Conservation (phyloP, 2,113 vertebrate genomes). For the Hippotragus niger region DNA sequence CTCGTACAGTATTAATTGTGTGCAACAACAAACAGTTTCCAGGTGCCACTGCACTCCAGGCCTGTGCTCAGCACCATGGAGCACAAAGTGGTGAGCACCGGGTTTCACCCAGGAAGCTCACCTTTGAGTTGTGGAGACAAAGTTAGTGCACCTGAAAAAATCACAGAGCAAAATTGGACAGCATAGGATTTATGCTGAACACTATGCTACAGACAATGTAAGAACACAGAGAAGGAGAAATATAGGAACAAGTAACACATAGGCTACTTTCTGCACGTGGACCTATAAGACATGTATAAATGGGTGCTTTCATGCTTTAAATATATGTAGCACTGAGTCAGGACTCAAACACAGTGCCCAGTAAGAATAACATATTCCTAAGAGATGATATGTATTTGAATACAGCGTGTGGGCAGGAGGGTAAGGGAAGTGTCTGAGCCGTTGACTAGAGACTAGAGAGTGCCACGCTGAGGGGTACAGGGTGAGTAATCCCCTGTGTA, state of each 20-base stretch:
- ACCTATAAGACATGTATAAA: neutral
- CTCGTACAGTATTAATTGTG: neutral
- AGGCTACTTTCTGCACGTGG: neutral
- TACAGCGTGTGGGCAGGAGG: neutral
- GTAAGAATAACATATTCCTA: neutral
- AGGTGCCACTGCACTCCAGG: neutral
- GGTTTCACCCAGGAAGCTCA: neutral
- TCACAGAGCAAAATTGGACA: neutral
- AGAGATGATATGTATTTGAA: neutral
- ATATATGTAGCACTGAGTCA: neutral
- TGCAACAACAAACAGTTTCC: neutral
- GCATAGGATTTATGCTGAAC: neutral
- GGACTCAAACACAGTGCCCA: neutral
- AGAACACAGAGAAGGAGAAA: neutral
- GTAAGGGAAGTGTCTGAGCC: neutral
- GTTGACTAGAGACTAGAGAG: neutral
- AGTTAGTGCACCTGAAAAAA: neutral
- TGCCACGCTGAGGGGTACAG: neutral
- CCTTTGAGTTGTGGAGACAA: neutral
- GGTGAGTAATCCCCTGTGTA: neutral
- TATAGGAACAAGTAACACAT: neutral
- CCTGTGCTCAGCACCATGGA: neutral
- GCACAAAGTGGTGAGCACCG: neutral
- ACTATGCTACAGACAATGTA: neutral
- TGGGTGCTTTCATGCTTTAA: neutral